phyloP scores from a whole-genome alignment of 2,888 invertebrate species.

The Polydrusus cervinus region DNA sequence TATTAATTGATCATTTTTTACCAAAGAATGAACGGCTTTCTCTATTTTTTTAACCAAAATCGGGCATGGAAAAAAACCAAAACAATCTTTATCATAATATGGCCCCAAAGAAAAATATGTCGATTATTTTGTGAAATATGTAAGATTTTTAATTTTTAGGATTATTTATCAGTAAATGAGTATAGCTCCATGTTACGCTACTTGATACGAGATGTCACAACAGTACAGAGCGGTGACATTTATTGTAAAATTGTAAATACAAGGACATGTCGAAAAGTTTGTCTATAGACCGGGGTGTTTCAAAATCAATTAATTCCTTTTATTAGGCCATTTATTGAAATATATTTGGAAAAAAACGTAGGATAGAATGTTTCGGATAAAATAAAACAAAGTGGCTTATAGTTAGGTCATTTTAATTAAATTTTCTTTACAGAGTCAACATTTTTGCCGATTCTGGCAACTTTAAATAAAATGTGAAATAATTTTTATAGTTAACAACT shows the following conservation, averaged over 20 bases:
- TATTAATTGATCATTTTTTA: background rate
- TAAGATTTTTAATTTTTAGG: conserved; percentile 5
- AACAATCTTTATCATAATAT: background rate
- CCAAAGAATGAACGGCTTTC: background rate
- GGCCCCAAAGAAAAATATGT: too few species aligned
- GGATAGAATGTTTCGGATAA: background rate
- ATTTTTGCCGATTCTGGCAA: conserved; percentile 13
- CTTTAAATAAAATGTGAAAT: conserved; percentile 16
- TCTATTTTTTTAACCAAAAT: background rate
- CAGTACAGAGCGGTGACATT: background rate
- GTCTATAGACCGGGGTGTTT: too few species aligned
- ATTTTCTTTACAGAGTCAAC: conserved; percentile 18
- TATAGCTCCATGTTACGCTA: background rate
- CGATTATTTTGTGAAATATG: too few species aligned
- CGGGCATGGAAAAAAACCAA: background rate
- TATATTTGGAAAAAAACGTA: too few species aligned
- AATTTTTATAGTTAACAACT: conserved; percentile 21
- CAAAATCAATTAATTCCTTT: too few species aligned
- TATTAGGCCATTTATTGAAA: too few species aligned
- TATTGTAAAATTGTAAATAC: background rate
- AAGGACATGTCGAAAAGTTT: too few species aligned
- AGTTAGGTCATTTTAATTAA: conserved; percentile 22
- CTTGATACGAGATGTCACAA: background rate
- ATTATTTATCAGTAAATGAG: background rate
- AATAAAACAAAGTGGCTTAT: conserved; percentile 4